These are phyloP conservation scores for Esox masquinongy DNA, from an alignment of 2,797 vertebrate genomes.

Conservation along the genomic window DNA sequence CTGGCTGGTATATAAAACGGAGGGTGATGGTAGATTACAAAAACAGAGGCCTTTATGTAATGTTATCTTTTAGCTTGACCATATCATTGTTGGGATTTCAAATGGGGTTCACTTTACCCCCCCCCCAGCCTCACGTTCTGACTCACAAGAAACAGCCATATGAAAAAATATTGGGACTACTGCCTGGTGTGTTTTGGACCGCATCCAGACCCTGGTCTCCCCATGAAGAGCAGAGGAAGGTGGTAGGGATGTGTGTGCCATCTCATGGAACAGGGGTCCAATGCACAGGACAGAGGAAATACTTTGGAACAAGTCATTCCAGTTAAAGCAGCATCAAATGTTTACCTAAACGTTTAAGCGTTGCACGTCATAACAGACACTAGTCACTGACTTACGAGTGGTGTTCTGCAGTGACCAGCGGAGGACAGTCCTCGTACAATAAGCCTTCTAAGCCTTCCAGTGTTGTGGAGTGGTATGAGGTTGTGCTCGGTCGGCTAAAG, in stretches of 20 bases:
- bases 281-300: background rate
- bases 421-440: background rate
- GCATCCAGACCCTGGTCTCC: slow-evolving; percentile 46
- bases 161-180: slow-evolving; percentile 28
- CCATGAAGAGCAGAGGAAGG: slow-evolving; percentile 20
- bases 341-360: background rate
- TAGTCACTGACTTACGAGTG: background rate
- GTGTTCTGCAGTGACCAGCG: too few species aligned
- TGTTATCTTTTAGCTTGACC: slow-evolving; percentile 29
- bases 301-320: background rate
- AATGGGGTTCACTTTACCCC: slow-evolving; percentile 22
- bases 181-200: slow-evolving; percentile 46
- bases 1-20: background rate
- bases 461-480: background rate
- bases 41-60: slow-evolving; percentile 31
- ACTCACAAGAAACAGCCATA: slow-evolving; percentile 41
- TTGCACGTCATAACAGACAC: background rate
- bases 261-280: slow-evolving; percentile 4
- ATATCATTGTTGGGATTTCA: slow-evolving; percentile 12
- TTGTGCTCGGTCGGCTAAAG: slow-evolving; percentile 29
- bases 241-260: background rate
- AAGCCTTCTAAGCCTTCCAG: background rate
- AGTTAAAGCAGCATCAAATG: background rate
- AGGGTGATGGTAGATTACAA: slow-evolving; percentile 11
- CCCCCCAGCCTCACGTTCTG: slow-evolving; percentile 22